Evolutionary conservation across 1,140 invertebrate species (phyloP).

Genomic region (Habropoda laboriosa): DNA sequence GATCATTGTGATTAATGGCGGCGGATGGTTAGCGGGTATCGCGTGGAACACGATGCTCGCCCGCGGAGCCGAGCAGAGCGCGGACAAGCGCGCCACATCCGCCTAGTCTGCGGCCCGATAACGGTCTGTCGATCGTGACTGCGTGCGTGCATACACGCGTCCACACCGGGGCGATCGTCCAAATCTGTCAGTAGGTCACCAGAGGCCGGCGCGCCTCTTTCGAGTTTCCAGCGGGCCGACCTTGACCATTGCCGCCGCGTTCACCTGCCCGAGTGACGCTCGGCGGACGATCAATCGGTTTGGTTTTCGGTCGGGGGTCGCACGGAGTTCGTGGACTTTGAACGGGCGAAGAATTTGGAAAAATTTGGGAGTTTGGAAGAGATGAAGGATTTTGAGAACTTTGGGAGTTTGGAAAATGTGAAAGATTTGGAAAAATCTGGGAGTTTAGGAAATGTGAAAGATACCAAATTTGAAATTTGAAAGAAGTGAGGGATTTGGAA

Average conservation of each 20-base stretch:
- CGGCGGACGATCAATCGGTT: neutral
- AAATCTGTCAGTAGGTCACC: constrained; percentile 79
- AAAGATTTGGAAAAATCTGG: no score
- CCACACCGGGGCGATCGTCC: constrained; percentile 56
- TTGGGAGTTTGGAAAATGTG: no score
- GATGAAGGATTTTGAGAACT: neutral
- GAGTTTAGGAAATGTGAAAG: no score
- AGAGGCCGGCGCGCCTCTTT: constrained; percentile 54
- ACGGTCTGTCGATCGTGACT: constrained; percentile 58
- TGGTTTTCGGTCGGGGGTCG: no score
- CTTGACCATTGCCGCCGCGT: constrained; percentile 58
- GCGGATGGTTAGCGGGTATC: constrained; percentile 8
- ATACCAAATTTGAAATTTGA: no score
- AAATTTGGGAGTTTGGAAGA: no score
- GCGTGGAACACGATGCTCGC: constrained; percentile 20
- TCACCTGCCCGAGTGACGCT: neutral
- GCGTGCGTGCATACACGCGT: constrained; percentile 10
- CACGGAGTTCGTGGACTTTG: no score
- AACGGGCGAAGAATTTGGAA: no score
- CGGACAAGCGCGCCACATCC: constrained; percentile 22
- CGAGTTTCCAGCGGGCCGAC: constrained; percentile 55
- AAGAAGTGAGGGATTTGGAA: no score
- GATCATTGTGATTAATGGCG: constrained; percentile 58
- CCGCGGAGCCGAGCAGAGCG: neutral
- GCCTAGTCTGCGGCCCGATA: constrained; percentile 45